These are phyloP conservation scores for Tiliacea citrago DNA, from an alignment of 2,888 invertebrate genomes.

Conservation along the genomic window DNA sequence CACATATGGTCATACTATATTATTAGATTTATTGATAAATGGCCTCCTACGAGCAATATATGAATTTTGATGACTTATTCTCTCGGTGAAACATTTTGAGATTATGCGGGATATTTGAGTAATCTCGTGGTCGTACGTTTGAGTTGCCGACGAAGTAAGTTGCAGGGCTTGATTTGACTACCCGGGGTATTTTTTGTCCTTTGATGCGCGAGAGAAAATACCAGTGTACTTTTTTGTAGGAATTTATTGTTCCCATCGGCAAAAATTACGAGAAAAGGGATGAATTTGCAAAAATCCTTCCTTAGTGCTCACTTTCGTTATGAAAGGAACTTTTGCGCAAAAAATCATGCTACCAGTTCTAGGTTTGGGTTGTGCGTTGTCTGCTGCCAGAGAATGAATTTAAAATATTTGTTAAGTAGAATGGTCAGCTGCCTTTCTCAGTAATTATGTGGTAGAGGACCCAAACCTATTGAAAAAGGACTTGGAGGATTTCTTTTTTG, in stretches of 20 bases:
- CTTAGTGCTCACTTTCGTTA: too few relatives aligned
- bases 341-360: too few relatives aligned
- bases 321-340: too few relatives aligned
- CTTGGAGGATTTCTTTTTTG: neutral
- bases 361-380: too few relatives aligned
- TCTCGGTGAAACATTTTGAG: neutral
- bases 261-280: too few relatives aligned
- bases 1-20: constrained; percentile 19
- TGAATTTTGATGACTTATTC: constrained; percentile 13
- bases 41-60: constrained; percentile 46
- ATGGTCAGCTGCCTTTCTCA: too few relatives aligned
- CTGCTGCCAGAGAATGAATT: too few relatives aligned
- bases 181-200: neutral
- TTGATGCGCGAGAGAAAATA: neutral
- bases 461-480: neutral
- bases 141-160: neutral
- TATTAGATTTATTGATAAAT: constrained; percentile 47
- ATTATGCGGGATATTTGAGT: neutral
- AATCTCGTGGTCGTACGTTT: neutral
- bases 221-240: neutral
- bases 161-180: neutral
- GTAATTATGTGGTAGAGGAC: neutral
- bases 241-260: too few relatives aligned
- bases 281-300: too few relatives aligned
- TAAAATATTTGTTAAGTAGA: too few relatives aligned